Base-by-base conservation (phyloP, 2,797 vertebrate species). In the Premnoplex brunnescens region DNA sequence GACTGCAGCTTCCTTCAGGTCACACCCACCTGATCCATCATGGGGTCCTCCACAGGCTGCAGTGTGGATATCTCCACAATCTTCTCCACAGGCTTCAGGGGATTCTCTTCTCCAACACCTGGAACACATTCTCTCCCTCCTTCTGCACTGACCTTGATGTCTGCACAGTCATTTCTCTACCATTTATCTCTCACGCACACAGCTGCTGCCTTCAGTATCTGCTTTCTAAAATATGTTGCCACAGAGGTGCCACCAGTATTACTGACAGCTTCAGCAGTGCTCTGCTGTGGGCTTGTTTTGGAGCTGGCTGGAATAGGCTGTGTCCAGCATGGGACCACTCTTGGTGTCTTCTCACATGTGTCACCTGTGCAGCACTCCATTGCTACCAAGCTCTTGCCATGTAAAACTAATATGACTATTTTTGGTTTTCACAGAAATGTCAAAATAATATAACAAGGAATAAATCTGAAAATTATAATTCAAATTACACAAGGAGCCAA, bases 381-480 rank as follows among this genome's bases (percentile, higher is more conserved):
- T 0, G 0, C 14, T 59, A 73, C 39, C 3, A 22, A 67, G 71
- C 26, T 28, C 7, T 62, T 58, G 16, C 7, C 14, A 4, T 0
- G 0, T n/a, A 60, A 83, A 64, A 14, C 9, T 9, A 21, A 16
- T 12, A 37, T 3, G 0, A 23, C 2, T 16, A 10, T 12, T 79
- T 79, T 72, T 23, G 6, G 1, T 27, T 77, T 59, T 78, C 37
- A 71, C 13, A 59, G 6, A 64, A 49, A 67, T 68, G 77, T 77
- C 15, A 32, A 73, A 74, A 66, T 15, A 52, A 16, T 20, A 32
- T 28, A 37, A 46, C 8, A 60, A 30, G 58, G 10, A 41, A 49
- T 39, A 34, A 44, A 73, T 44, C 5, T 48, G 22, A 80, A 91
- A 79, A 28, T 6, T 0, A 8, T 36, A 0, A 39, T 21, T 85